These are phyloP conservation scores for Torymus texanus DNA, from an alignment of 2,888 invertebrate species.

Conservation along the genomic window DNA sequence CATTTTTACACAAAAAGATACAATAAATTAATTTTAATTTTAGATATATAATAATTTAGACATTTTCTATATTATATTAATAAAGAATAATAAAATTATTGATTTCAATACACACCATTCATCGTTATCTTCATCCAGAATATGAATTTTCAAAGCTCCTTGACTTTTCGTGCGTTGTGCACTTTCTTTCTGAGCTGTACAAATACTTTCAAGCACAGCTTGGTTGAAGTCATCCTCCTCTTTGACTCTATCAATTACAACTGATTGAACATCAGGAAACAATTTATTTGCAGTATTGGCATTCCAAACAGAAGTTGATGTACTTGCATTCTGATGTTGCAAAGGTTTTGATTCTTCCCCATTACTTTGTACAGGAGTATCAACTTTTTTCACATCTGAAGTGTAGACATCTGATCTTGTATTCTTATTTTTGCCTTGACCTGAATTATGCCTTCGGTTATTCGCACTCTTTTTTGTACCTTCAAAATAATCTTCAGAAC, in stretches of 20 bases:
- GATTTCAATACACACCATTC: conserved; percentile 32
- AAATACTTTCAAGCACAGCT: conserved; percentile 56
- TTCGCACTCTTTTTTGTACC: conserved; percentile 1
- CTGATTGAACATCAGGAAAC: conserved; percentile 52
- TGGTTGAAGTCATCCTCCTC: conserved; percentile 56
- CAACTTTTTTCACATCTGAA: not conserved
- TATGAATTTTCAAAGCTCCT: not conserved
- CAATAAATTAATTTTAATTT: too few species aligned
- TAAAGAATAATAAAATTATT: too few species aligned
- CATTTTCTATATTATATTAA: not conserved
- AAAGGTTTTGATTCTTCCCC: not conserved
- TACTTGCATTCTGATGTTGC: not conserved
- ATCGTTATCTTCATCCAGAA: conserved; percentile 34
- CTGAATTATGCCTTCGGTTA: not conserved
- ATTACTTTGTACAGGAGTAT: not conserved
- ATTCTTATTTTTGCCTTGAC: conserved; percentile 7
- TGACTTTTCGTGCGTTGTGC: conserved; percentile 19
- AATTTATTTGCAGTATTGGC: conserved; percentile 38
- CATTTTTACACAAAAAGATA: too few species aligned
- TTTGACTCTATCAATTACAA: conserved; percentile 31
- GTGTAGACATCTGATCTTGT: not conserved
- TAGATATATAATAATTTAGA: not conserved
- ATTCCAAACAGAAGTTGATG: conserved; percentile 23
- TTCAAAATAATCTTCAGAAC: conserved; percentile 17
- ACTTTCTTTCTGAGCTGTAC: conserved; percentile 43